Evolutionary conservation across 2,113 vertebrate species (phyloP).

Genomic region (Callithrix jacchus): DNA sequence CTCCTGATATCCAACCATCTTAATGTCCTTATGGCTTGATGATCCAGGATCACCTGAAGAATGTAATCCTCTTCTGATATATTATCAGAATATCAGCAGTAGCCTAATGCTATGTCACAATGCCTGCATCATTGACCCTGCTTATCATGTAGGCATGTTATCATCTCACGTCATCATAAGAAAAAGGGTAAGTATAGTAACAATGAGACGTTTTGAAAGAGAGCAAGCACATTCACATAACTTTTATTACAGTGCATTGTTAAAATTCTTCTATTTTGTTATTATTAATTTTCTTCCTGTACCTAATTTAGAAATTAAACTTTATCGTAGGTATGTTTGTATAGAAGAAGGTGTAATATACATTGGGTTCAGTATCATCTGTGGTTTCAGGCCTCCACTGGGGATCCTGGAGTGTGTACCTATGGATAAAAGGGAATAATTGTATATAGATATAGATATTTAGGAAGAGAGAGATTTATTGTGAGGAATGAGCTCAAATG

Average conservation of each 20-base stretch:
- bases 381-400: not conserved
- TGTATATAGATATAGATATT: not conserved
- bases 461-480: not conserved
- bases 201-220: not conserved
- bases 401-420: not conserved
- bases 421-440: not conserved
- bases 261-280: not conserved
- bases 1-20: too few species aligned
- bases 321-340: not conserved
- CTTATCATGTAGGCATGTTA: not conserved
- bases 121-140: not conserved
- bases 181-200: not conserved
- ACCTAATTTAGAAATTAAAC: not conserved
- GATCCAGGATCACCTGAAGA: not conserved
- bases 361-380: not conserved
- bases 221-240: not conserved
- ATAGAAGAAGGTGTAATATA: not conserved
- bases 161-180: not conserved
- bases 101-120: not conserved
- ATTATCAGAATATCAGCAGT: not conserved
- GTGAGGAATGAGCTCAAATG: not conserved
- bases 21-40: too few species aligned
- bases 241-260: not conserved
- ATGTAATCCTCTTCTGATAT: not conserved
- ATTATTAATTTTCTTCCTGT: not conserved